A percentile compares a stretch with the other conserved stretches of the same genome.
Evolutionary conservation across 2,888 invertebrate species (phyloP).

Genomic region (Amblyjoppa proteus): DNA sequence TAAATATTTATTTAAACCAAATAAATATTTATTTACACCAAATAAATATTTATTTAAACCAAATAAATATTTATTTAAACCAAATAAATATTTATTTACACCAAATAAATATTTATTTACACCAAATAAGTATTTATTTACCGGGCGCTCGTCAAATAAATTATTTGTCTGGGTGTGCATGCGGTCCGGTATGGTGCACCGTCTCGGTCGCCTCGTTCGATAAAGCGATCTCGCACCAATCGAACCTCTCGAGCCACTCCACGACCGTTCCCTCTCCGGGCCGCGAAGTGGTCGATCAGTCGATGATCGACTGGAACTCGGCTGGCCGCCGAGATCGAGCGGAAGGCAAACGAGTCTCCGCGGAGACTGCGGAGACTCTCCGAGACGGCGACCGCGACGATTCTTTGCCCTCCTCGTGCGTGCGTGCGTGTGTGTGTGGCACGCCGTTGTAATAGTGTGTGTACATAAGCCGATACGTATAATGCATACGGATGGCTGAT

Average conservation of each 20-base stretch:
- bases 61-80: too few relatives aligned
- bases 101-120: too few relatives aligned
- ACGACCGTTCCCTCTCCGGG: slow-evolving; percentile 21
- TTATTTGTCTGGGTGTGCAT: too few relatives aligned
- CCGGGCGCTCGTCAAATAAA: too few relatives aligned
- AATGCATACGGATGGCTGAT: slow-evolving; percentile 55
- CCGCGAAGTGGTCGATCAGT: slow-evolving; percentile 38
- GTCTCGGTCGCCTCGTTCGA: too few relatives aligned
- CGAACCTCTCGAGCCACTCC: neutral
- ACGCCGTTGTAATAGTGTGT: slow-evolving; percentile 32
- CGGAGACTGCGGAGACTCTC: slow-evolving; percentile 44
- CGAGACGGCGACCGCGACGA: slow-evolving; percentile 3
- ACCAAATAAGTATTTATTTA: too few relatives aligned
- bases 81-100: too few relatives aligned
- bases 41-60: too few relatives aligned
- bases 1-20: too few relatives aligned
- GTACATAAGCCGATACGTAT: slow-evolving; percentile 28
- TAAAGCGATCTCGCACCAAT: too few relatives aligned
- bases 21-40: too few relatives aligned
- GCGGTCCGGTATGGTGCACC: too few relatives aligned
- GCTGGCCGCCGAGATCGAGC: slow-evolving; percentile 38
- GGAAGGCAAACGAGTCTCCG: slow-evolving; percentile 60
- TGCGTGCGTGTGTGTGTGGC: slow-evolving; percentile 6
- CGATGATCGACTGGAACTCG: slow-evolving; percentile 60
- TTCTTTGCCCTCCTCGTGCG: slow-evolving; percentile 32